phyloP scores from a whole-genome alignment of 2,113 vertebrate genomes.

The Cephalopterus ornatus region DNA sequence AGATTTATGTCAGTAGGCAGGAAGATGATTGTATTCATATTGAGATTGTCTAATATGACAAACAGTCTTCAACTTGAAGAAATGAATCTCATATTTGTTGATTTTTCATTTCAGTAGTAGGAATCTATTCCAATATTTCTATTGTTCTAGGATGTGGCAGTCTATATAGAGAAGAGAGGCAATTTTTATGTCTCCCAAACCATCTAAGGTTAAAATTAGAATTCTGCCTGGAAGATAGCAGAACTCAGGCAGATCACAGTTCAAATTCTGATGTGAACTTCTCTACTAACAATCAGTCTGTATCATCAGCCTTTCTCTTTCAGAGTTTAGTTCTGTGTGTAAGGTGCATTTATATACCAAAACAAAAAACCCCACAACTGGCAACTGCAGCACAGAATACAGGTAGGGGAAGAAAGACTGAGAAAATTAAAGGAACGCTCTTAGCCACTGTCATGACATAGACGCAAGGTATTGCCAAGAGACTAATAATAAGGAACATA shows the following conservation, averaged over 20 bases:
- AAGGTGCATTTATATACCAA: not conserved
- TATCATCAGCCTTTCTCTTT: not conserved
- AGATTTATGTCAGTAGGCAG: not conserved
- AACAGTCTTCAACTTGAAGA: not conserved
- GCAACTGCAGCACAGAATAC: not conserved
- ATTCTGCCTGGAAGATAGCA: not conserved
- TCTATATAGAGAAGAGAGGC: not conserved
- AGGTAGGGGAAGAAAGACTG: not conserved
- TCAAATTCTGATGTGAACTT: not conserved
- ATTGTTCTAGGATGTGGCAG: not conserved
- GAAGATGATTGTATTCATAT: not conserved
- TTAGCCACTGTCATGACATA: not conserved
- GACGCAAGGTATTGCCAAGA: not conserved
- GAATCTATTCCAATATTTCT: not conserved
- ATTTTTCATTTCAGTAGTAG: not conserved
- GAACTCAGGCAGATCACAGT: not conserved
- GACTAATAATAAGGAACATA: not conserved
- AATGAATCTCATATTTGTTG: not conserved
- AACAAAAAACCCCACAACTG: not conserved
- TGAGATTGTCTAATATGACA: not conserved
- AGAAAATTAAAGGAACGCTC: not conserved
- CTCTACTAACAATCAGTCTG: not conserved
- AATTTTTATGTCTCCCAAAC: not conserved
- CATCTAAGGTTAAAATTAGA: not conserved
- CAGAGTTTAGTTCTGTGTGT: not conserved